A percentile compares a stretch with the other conserved stretches of the same genome.
Conservation (phyloP, 2,113 vertebrate genomes). For the Ardeotis arabs region DNA sequence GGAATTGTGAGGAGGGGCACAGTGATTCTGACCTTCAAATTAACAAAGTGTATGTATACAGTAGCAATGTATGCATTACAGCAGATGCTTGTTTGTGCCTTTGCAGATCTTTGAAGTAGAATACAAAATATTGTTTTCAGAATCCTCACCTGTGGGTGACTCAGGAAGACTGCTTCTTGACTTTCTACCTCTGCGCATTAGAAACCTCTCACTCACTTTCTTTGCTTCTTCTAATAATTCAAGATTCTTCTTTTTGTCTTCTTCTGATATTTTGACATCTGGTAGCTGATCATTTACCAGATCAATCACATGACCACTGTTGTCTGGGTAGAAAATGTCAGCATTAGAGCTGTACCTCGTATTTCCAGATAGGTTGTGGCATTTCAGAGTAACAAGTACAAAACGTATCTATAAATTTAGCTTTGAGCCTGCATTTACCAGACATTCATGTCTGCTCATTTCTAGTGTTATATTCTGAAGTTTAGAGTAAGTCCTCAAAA, state of each 20-base stretch:
- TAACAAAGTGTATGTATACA: background rate
- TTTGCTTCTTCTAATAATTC: slow-evolving; percentile 95
- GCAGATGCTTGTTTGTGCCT: background rate
- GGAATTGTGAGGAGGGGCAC: background rate
- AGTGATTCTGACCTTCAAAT: background rate
- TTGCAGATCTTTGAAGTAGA: background rate
- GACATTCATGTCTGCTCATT: background rate
- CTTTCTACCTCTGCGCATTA: slow-evolving; percentile 88
- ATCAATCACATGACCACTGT: slow-evolving; percentile 88
- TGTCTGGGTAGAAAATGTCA: slow-evolving; percentile 74
- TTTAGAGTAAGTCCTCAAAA: background rate
- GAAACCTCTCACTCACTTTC: slow-evolving; percentile 90
- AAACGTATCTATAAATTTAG: background rate
- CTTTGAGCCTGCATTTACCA: background rate
- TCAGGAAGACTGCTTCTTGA: slow-evolving; percentile 87
- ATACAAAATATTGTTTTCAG: background rate
- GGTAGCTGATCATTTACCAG: slow-evolving; percentile 91
- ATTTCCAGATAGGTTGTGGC: background rate
- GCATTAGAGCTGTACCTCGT: background rate
- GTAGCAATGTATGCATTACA: background rate
- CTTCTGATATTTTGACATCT: slow-evolving; percentile 91
- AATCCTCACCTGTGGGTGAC: slow-evolving; percentile 77
- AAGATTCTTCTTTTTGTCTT: slow-evolving; percentile 94
- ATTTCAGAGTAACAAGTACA: background rate
- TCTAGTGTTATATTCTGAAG: background rate